Conservation (phyloP, 2,113 vertebrate species). For the Pachycephala philippinensis region DNA sequence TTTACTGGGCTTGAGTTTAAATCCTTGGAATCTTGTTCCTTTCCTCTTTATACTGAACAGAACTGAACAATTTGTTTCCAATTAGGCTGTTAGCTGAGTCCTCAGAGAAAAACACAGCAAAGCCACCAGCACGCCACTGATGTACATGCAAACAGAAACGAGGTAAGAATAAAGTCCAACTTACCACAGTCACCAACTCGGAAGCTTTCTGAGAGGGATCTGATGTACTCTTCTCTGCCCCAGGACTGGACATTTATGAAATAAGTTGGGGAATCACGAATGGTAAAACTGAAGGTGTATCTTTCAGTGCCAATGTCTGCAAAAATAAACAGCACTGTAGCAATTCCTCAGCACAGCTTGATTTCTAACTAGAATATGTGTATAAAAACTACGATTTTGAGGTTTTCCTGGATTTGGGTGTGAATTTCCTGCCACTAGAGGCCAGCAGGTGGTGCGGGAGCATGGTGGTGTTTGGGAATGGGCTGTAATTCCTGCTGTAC, state of each 20-base stretch:
- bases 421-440: not conserved
- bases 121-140: not conserved
- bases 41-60: not conserved
- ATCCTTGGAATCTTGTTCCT: not conserved
- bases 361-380: not conserved
- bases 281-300: slow-evolving; percentile 87
- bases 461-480: accelerated
- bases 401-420: not conserved
- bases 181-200: slow-evolving; percentile 89
- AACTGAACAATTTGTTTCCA: slow-evolving; percentile 27
- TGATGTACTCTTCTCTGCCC: slow-evolving; percentile 85
- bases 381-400: accelerated
- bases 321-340: slow-evolving; percentile 17
- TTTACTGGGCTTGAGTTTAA: slow-evolving; percentile 10
- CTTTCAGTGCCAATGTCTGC: slow-evolving; percentile 87
- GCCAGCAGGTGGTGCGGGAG: slow-evolving; percentile 24
- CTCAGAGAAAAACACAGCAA: slow-evolving; percentile 21
- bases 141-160: not conserved
- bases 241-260: slow-evolving; percentile 88
- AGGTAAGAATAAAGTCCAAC: slow-evolving; percentile 11
- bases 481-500: accelerated
- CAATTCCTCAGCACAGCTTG: not conserved
- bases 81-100: slow-evolving; percentile 10
- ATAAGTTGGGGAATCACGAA: slow-evolving; percentile 84
- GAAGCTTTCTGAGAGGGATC: slow-evolving; percentile 80